Evolutionary conservation across 2,797 vertebrate species (phyloP).

Genomic region (Gambusia yucatana): DNA sequence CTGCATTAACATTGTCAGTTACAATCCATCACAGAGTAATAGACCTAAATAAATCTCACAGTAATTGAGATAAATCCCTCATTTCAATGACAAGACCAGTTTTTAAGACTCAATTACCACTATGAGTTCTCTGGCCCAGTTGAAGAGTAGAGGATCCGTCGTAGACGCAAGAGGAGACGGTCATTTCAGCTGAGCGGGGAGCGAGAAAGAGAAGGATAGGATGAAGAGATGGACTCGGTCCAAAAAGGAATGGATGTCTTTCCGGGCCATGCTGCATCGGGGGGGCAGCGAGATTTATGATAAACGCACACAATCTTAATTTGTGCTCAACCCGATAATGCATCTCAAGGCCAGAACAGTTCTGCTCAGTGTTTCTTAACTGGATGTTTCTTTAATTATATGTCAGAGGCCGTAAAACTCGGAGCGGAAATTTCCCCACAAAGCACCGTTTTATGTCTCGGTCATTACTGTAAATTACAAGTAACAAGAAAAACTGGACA

Average conservation of each 20-base stretch:
- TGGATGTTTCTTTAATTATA: slow-evolving; percentile 89
- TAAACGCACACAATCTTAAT: slow-evolving; percentile 81
- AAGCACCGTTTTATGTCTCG: slow-evolving; percentile 72
- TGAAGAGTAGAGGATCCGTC: slow-evolving; percentile 53
- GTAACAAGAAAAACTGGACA: slow-evolving; percentile 55
- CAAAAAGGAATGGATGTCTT: slow-evolving; percentile 72
- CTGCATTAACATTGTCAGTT: slow-evolving; percentile 83
- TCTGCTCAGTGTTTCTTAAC: slow-evolving; percentile 84
- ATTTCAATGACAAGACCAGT: slow-evolving; percentile 85
- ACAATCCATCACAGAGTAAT: slow-evolving; percentile 85
- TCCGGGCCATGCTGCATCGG: slow-evolving; percentile 62
- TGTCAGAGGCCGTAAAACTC: slow-evolving; percentile 87
- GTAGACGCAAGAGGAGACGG: slow-evolving; percentile 53
- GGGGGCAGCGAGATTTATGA: slow-evolving; percentile 82
- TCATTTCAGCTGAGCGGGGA: slow-evolving; percentile 49
- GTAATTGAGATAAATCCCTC: slow-evolving; percentile 87
- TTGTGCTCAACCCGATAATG: slow-evolving; percentile 80
- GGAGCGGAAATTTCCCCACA: slow-evolving; percentile 70
- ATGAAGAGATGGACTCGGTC: slow-evolving; percentile 75
- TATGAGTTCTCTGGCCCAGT: slow-evolving; percentile 71
- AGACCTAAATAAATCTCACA: slow-evolving; percentile 83
- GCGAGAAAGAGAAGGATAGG: slow-evolving; percentile 17
- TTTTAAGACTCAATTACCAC: slow-evolving; percentile 87
- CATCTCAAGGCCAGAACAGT: slow-evolving; percentile 79
- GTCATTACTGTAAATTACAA: slow-evolving; percentile 74